A percentile compares a stretch with the other conserved stretches of the same genome.
Conservation (phyloP, 1,140 invertebrate genomes). For the Lycorma delicatula region DNA sequence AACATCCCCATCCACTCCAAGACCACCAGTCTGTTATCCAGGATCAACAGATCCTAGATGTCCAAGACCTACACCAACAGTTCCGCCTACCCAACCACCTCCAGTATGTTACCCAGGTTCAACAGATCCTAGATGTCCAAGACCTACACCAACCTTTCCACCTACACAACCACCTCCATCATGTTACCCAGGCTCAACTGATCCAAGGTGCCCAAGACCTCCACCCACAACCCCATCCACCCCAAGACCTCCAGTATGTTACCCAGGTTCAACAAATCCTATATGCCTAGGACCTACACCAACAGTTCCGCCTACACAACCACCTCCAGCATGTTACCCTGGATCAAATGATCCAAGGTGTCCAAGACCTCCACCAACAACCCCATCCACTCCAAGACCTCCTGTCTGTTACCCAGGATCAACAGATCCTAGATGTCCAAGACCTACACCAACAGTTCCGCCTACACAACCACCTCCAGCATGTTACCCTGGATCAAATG, state of each 20-base stretch:
- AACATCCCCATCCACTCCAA: constrained; percentile 31
- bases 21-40: constrained; percentile 26
- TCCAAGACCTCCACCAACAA: constrained; percentile 32
- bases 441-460: constrained; percentile 17
- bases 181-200: constrained; percentile 36
- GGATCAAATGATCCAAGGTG: constrained; percentile 40
- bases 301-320: constrained; percentile 19
- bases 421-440: constrained; percentile 29
- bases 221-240: constrained; percentile 21
- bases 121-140: constrained; percentile 32
- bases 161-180: constrained; percentile 21
- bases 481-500: constrained; percentile 30
- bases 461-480: constrained; percentile 18
- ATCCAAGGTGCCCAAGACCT: constrained; percentile 40
- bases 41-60: constrained; percentile 30
- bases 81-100: constrained; percentile 21
- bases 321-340: constrained; percentile 28
- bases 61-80: constrained; percentile 16
- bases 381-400: constrained; percentile 8
- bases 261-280: constrained; percentile 30
- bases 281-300: constrained; percentile 30
- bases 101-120: constrained; percentile 26
- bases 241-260: constrained; percentile 19
- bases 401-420: constrained; percentile 32
- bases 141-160: constrained; percentile 22